phyloP scores from a whole-genome alignment of 2,888 invertebrate species.

The Strigamia maritima region DNA sequence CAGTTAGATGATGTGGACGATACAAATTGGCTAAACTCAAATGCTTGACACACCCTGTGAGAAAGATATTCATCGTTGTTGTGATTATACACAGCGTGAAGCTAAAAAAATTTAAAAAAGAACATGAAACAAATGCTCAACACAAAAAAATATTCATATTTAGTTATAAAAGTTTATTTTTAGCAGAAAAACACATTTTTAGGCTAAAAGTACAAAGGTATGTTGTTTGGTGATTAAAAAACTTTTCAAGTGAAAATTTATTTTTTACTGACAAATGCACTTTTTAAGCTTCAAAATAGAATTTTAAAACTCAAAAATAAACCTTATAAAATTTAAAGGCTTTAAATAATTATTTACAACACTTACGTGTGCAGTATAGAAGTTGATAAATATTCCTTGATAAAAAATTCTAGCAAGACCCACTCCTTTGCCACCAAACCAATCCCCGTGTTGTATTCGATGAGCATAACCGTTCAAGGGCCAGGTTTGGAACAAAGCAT shows the following conservation, averaged over 20 bases:
- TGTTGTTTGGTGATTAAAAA: too few species aligned
- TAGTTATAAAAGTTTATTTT: too few species aligned
- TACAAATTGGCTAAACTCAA: slow-evolving; percentile 91
- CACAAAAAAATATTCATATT: slow-evolving; percentile 26
- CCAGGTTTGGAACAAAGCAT: slow-evolving; percentile 89
- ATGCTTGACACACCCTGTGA: slow-evolving; percentile 89
- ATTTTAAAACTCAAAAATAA: too few species aligned
- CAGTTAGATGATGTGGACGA: slow-evolving; percentile 73
- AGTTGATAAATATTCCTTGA: slow-evolving; percentile 68
- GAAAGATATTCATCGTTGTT: slow-evolving; percentile 79
- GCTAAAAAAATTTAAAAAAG: slow-evolving; percentile 55
- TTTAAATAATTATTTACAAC: background rate
- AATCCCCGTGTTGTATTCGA: slow-evolving; percentile 93
- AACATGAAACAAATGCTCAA: background rate
- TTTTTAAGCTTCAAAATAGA: background rate
- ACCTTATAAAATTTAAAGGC: too few species aligned
- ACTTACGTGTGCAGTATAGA: slow-evolving; percentile 90
- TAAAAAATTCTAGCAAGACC: slow-evolving; percentile 71
- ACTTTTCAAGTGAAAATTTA: too few species aligned
- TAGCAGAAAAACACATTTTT: too few species aligned
- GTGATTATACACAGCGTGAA: slow-evolving; percentile 90
- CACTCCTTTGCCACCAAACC: slow-evolving; percentile 97
- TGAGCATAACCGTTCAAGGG: slow-evolving; percentile 96
- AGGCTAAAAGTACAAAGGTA: too few species aligned
- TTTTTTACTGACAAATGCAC: slow-evolving; percentile 5